Evolutionary conservation across 2,113 vertebrate genomes (phyloP).

Genomic region (Trogon surrucura): DNA sequence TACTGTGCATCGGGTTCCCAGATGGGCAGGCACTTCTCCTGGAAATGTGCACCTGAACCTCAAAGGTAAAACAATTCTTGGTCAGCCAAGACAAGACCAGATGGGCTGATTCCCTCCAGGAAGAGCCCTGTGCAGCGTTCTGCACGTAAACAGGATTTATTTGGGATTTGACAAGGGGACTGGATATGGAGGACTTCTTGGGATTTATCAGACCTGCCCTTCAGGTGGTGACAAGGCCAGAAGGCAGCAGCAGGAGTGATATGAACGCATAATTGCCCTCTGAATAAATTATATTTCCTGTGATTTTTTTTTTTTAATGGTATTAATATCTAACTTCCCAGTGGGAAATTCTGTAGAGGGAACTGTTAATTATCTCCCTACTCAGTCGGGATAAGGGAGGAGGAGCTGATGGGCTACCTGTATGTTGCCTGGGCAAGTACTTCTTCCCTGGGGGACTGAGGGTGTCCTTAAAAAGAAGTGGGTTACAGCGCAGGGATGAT

Average conservation of each 20-base stretch:
- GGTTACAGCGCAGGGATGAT: background rate
- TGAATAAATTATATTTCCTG: background rate
- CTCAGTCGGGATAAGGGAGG: background rate
- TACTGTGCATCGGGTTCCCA: background rate
- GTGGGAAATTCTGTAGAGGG: background rate
- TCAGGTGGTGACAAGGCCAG: background rate
- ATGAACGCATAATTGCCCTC: background rate
- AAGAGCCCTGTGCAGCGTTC: background rate
- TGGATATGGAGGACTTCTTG: fast-evolving
- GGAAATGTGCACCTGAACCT: background rate
- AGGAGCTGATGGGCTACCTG: background rate
- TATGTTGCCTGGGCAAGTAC: background rate
- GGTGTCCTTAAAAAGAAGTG: background rate
- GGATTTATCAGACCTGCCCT: background rate
- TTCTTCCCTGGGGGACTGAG: background rate
- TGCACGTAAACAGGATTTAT: background rate
- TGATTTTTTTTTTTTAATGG: background rate
- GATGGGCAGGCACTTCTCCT: background rate
- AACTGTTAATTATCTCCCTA: background rate
- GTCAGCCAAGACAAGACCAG: background rate
- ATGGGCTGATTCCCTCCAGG: background rate
- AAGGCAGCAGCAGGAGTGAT: background rate
- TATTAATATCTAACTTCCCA: background rate
- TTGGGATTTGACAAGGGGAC: background rate
- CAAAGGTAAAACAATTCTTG: background rate